Evolutionary conservation across 2,113 vertebrate genomes (phyloP), one percentile per base, ranked within the genome.

Genomic region (Chionis minor): DNA sequence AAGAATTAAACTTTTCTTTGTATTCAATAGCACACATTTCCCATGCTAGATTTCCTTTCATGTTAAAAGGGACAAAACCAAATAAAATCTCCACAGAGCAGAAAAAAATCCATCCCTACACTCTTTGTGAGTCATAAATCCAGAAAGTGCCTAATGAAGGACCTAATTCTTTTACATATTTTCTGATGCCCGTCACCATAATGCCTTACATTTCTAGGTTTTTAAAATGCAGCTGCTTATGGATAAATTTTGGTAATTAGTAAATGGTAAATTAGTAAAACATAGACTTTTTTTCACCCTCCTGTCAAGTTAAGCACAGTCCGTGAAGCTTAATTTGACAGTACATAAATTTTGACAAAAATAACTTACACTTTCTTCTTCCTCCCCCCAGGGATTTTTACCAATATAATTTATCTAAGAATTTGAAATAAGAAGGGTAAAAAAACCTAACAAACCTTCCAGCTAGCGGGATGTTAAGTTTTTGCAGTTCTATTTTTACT

Each of bases 401-500:
- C 4, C 14, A 67, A 42, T 38, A 49, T 9, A 96, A 79, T 94
- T 96, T 86, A 71, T 49, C 26, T 58, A 66, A 82, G 59, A 30
- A 81, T 92, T 88, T 88, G 40, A 95, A 90, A 92, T n/a, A 7
- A 78, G 32, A 73, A 52, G 16, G 8, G 7, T 1, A 22, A 73
- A 71, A 82, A 66, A 33, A 0, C 0, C 40, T 22, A 73, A 24
- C 51, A 58, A 88, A 93, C 17, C 23, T 92, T 88, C 33, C 69
- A 90, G 47, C 27, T 66, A 81, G 30, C 12, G 80, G 69, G 59
- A 81, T 78, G 63, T 35, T 58, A 45, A 54, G n/a, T 12, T 88
- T 96, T 84, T 83, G 40, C n/a, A 74, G 59, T 71, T 90, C 88
- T 96, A 59, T 93, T 97, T 96, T 93, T 91, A 86, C 81, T 90